Base-by-base conservation (phyloP, 2,113 vertebrate species). In the Melospiza georgiana region DNA sequence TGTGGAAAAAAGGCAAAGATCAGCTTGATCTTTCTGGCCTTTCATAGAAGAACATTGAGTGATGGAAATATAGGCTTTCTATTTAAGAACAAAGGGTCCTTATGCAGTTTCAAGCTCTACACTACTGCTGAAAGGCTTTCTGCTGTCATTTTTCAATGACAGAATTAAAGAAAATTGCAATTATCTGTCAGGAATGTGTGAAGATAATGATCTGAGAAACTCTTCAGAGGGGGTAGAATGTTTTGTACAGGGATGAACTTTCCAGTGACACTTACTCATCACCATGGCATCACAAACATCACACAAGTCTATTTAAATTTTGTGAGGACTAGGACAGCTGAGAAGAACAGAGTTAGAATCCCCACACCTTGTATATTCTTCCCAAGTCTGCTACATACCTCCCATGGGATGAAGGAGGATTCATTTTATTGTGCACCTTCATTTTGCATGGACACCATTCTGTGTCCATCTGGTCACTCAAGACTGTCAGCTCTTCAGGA, bases 141-240 rank as follows among this genome's bases (percentile, higher is more conserved):
- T 85, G 44, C 46, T 85, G 59, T 73, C 57, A 88, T 86, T 94
- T 91, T 86, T 86, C 72, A 80, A 63, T 95, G 93, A 93, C 79
- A 93, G 87, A 93, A 90, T 83, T 90, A 88, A 66, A 95, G 63
- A 91, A 96, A 95, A 95, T 71, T 79, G 79, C 79, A 93, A 90
- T 91, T 95, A 94, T 95, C 92, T 94, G 82, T 90, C 87, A 93
- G 82, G 65, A 93, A 95, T 57, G 79, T 88, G 90, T 55, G 37
- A 96, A 93, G 72, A 95, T 88, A 95, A 94, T 44, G 55, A 94
- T 95, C 84, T 83, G 39, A 89, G 71, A 85, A 96, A 79, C 82
- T 79, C 25, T 75, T 74, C 33, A 44, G 72, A 93, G 87, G 24
- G 43, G 41, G 35, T 35, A 91, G 52, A 46, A 46, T 44, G 57